A percentile compares a stretch with the other conserved stretches of the same genome.
Evolutionary conservation across 2,888 invertebrate species (phyloP).

Genomic region (Helleia helle): DNA sequence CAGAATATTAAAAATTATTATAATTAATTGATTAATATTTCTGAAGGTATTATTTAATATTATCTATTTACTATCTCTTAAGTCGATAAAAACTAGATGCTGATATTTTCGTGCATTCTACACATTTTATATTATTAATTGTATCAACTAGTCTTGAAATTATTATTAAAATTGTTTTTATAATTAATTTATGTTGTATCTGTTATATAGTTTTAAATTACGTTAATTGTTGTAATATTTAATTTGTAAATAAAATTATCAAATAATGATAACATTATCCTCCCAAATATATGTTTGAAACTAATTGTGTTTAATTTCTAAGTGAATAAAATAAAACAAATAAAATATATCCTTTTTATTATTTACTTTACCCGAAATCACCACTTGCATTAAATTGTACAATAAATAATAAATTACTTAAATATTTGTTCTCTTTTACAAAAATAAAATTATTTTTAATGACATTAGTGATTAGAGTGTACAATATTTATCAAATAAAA

Average conservation of each 20-base stretch:
- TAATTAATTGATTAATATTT: no score
- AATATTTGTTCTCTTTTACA: slow-evolving; percentile 5
- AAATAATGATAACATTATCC: slow-evolving; percentile 54
- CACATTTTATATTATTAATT: no score
- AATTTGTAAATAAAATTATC: slow-evolving; percentile 20
- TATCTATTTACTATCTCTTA: no score
- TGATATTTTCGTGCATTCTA: no score
- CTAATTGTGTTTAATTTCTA: slow-evolving; percentile 32
- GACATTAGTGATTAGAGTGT: no score
- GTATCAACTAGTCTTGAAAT: no score
- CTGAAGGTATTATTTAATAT: no score
- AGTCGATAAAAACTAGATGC: no score
- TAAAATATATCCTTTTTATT: background rate
- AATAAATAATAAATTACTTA: slow-evolving; percentile 14
- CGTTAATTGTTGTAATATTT: slow-evolving; percentile 2
- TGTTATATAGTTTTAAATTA: slow-evolving; percentile 1
- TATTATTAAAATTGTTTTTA: no score
- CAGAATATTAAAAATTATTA: no score
- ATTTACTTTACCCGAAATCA: slow-evolving; percentile 2
- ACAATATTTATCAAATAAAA: no score
- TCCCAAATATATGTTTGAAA: slow-evolving; percentile 67
- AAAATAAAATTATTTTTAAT: slow-evolving; percentile 5
- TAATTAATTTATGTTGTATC: no score
- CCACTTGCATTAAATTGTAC: background rate
- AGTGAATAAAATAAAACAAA: slow-evolving; percentile 9